Evolutionary conservation across 2,113 vertebrate species (phyloP), one percentile per base, ranked within the genome.

Genomic region (Haemorhous mexicanus): DNA sequence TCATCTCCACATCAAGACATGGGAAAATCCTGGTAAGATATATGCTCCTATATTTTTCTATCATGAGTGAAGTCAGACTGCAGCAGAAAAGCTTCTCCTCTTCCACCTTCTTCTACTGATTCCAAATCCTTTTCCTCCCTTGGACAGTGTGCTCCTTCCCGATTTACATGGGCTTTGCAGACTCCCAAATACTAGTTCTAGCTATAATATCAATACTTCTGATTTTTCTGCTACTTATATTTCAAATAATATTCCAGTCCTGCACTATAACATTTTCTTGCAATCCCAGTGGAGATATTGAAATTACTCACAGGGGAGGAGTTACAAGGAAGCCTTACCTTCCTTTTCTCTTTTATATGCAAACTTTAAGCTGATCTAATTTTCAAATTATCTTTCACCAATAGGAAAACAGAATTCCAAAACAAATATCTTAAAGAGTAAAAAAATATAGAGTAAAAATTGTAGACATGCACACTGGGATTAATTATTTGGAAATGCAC

Each of bases 381-480:
- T 55, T 86, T 24, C 39, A 73, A 30, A 35, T 52, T 41, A 24
- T 32, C 19, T 17, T 56, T 66, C 7, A 22, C 24, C 8, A 30
- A 9, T 50, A 14, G 13, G 68, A 86, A 80, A 84, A 1, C 6
- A 61, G 19, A 81, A 81, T 1, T 3, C 73, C 3, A 33, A 84
- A 80, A 30, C 1, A 4, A 64, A 39, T 14, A 3, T 18, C 58
- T 67, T 70, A 55, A 79, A 62, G 2, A 63, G 4, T 21, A 3
- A 67, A 90, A 90, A 87, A 41, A 26, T 30, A 49, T 2, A 32
- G 2, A 32, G 8, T n/a, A 76, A 52, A 78, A 49, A 23, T 33
- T 21, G 24, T 47, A 80, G 5, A 6, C 1, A 1, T 56, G 21
- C 4, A 28, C 22, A 17, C 1, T 26, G 8, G 6, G 4, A 22